These are phyloP conservation scores for Capricornis sumatraensis DNA, from an alignment of 2,113 vertebrate genomes.

Conservation along the genomic window DNA sequence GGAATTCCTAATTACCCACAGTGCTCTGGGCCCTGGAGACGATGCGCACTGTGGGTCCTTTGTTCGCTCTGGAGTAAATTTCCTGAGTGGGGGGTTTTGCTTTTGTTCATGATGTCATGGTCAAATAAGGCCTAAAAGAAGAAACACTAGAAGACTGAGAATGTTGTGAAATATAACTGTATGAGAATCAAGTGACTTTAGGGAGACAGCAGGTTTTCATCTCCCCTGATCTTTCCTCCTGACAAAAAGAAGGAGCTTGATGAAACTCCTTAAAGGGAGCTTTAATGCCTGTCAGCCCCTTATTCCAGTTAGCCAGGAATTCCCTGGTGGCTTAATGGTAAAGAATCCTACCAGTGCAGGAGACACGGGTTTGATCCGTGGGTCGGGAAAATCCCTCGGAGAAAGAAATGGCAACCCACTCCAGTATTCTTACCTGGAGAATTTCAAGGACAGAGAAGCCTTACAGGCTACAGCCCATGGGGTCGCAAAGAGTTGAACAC, in stretches of 20 bases:
- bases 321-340: background rate
- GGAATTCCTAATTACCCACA: conserved; percentile 44
- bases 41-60: conserved; percentile 27
- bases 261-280: background rate
- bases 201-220: conserved; percentile 54
- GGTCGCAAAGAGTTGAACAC: background rate
- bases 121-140: conserved; percentile 61
- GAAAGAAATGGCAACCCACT: background rate
- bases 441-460: background rate
- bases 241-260: conserved; percentile 45
- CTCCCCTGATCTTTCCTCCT: conserved; percentile 39
- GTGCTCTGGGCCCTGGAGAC: conserved; percentile 12
- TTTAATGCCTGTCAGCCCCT: conserved; percentile 1
- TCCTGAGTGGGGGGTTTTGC: background rate
- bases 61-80: conserved; percentile 33
- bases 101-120: conserved; percentile 48
- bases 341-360: background rate
- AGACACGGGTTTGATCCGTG: background rate
- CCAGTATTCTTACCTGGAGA: background rate
- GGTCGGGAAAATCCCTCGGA: background rate
- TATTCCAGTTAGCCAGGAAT: background rate
- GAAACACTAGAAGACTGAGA: conserved; percentile 52
- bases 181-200: conserved; percentile 55
- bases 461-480: background rate
- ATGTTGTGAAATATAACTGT: conserved; percentile 53